Conservation (phyloP, 2,888 invertebrate species). For the Morpho deidamia region DNA sequence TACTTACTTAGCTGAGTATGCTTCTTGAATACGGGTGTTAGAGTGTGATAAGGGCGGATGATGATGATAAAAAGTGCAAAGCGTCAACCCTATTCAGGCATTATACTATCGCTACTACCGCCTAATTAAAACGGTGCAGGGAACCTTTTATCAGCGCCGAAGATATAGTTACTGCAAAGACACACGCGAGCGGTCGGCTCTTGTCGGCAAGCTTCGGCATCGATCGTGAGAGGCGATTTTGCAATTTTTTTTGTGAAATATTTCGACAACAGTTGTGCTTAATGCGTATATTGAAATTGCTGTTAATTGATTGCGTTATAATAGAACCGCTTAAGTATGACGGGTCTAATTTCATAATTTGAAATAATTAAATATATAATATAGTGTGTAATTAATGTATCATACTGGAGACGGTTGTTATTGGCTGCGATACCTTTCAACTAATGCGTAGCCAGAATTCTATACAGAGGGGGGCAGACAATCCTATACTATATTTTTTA, state of each 20-base stretch:
- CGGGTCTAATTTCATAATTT: background rate
- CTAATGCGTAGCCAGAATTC: too few species aligned
- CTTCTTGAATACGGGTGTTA: too few species aligned
- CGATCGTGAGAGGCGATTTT: conserved; percentile 28
- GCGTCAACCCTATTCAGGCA: conserved; percentile 41
- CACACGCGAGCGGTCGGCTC: conserved; percentile 65
- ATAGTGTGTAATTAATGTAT: too few species aligned
- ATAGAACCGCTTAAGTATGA: conserved; percentile 9
- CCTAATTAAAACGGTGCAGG: conserved; percentile 75
- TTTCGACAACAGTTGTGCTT: conserved; percentile 28
- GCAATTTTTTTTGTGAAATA: conserved; percentile 29
- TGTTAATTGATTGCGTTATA: conserved; percentile 25
- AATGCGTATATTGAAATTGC: conserved; percentile 22
- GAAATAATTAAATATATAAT: background rate
- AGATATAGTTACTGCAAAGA: conserved; percentile 63
- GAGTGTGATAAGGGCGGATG: too few species aligned
- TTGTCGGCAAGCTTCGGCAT: conserved; percentile 32
- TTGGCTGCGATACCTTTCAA: too few species aligned
- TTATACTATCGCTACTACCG: conserved; percentile 54
- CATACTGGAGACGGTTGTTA: too few species aligned
- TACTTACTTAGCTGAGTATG: too few species aligned
- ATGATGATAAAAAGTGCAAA: background rate
- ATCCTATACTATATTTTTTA: too few species aligned
- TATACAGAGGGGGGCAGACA: too few species aligned
- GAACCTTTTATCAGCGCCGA: conserved; percentile 64